Evolutionary conservation across 2,888 invertebrate species (phyloP).

Genomic region (Acleris laterana): DNA sequence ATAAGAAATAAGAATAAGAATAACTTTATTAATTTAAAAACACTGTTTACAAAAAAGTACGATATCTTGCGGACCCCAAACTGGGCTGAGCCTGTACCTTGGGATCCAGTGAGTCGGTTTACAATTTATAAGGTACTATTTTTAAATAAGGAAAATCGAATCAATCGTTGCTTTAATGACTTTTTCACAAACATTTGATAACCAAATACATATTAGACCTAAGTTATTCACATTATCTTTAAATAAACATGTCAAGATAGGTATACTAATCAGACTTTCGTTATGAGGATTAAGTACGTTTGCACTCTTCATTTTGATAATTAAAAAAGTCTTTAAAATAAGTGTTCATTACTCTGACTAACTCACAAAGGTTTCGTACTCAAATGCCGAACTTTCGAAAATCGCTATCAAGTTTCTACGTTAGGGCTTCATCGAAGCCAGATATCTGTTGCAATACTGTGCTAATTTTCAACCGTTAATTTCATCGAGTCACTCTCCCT

Average conservation of each 20-base stretch:
- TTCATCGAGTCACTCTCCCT: conserved; percentile 30
- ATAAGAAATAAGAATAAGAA: too few species aligned
- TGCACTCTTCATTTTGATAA: conserved; percentile 9
- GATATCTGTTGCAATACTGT: conserved; percentile 15
- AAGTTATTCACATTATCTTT: conserved; percentile 20
- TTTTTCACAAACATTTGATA: conserved; percentile 32
- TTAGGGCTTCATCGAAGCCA: conserved; percentile 30
- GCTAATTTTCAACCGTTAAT: conserved; percentile 31
- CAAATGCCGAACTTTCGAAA: conserved; percentile 2
- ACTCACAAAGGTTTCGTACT: conserved; percentile 2
- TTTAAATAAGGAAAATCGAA: too few species aligned
- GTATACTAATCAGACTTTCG: conserved; percentile 22
- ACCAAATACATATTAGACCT: conserved; percentile 23
- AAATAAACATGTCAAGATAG: conserved; percentile 31
- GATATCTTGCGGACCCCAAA: too few species aligned
- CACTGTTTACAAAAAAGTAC: too few species aligned
- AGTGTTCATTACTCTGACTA: background rate
- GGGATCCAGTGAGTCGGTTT: too few species aligned
- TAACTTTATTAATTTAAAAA: too few species aligned
- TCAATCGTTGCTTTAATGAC: conserved; percentile 30
- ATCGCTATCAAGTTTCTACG: background rate
- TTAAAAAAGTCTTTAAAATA: conserved; percentile 1
- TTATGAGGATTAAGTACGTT: conserved; percentile 12
- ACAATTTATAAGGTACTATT: too few species aligned
- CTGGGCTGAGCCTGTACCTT: too few species aligned